Evolutionary conservation across 2,797 vertebrate species (phyloP).

Genomic region (Uromys caudimaculatus): DNA sequence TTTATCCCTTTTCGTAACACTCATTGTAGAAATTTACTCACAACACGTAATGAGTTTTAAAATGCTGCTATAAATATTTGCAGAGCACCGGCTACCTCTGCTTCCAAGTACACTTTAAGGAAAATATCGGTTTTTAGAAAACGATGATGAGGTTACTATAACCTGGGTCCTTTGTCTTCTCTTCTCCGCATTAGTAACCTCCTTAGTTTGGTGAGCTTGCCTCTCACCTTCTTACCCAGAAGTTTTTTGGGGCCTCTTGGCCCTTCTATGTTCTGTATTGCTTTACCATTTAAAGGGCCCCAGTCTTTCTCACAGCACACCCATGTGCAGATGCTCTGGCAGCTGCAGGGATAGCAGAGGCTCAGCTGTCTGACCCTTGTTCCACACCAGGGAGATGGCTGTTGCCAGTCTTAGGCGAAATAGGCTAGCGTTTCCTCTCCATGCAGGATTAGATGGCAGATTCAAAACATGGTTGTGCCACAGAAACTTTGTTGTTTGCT

Average conservation of each 20-base stretch:
- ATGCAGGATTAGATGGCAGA: not conserved
- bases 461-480: not conserved
- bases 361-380: not conserved
- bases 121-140: not conserved
- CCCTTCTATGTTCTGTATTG: not conserved
- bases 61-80: slow-evolving; percentile 48
- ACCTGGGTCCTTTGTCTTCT: not conserved
- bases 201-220: not conserved
- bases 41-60: slow-evolving; percentile 40
- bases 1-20: slow-evolving; percentile 48
- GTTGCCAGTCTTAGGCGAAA: not conserved
- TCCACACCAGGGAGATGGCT: not conserved
- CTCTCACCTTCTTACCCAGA: not conserved
- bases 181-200: not conserved
- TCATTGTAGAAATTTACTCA: not conserved
- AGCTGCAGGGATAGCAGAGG: not conserved
- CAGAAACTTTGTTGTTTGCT: not conserved
- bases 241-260: not conserved
- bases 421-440: not conserved
- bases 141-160: not conserved
- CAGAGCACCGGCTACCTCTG: not conserved
- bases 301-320: not conserved
- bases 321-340: accelerated
- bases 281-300: not conserved
- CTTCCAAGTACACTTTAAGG: slow-evolving; percentile 3